Conservation (phyloP, 1,140 invertebrate species). For the Euglossa dilemma region DNA sequence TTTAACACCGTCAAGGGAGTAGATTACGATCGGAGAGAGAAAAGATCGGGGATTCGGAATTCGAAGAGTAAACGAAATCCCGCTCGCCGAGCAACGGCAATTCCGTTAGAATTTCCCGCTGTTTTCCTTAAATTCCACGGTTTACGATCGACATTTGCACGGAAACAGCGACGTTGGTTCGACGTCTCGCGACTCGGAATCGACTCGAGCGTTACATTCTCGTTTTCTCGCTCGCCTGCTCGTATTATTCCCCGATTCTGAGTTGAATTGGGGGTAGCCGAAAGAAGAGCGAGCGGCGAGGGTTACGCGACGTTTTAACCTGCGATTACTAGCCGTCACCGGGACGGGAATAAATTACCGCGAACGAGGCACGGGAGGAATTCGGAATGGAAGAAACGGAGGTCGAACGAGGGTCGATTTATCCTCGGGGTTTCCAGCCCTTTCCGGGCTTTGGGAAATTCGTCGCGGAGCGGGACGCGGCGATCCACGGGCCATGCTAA, state of each 20-base stretch:
- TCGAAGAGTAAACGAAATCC: neutral
- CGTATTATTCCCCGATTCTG: neutral
- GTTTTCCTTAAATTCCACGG: neutral
- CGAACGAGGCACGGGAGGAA: neutral
- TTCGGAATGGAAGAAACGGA: neutral
- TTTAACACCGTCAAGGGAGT: too few species aligned
- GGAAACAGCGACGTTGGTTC: slow-evolving; percentile 19
- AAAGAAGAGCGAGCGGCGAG: neutral
- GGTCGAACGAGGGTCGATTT: neutral
- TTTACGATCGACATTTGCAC: slow-evolving; percentile 33
- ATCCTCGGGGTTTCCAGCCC: too few species aligned
- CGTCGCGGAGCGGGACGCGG: neutral
- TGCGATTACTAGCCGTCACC: neutral
- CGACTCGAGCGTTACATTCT: neutral
- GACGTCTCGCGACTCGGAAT: neutral
- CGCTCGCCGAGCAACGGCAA: too few species aligned
- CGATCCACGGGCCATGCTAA: neutral
- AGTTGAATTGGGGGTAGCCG: too few species aligned
- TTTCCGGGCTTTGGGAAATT: neutral
- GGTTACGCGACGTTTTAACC: neutral
- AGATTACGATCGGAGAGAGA: neutral
- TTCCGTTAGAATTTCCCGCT: neutral
- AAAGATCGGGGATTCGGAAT: neutral
- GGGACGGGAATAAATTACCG: neutral
- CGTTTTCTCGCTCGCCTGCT: neutral